Evolutionary conservation across 2,113 vertebrate genomes (phyloP), one percentile per base, ranked within the genome.

Genomic region (Barbus barbus): DNA sequence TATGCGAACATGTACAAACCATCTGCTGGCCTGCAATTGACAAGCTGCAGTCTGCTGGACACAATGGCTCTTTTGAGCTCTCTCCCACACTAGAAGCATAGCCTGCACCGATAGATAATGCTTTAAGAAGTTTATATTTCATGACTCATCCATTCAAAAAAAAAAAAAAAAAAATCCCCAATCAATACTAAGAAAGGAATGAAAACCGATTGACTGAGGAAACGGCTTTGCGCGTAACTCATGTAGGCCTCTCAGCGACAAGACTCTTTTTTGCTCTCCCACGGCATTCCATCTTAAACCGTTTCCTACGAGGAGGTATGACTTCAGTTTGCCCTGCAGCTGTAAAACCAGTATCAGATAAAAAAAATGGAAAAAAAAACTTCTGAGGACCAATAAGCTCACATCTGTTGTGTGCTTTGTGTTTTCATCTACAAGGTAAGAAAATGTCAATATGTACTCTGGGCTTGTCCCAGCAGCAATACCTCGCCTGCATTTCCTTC

Each of bases 71-170:
- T 90, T 91, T 91, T 84, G 91, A 84, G 58, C 9, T 74, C 67
- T 84, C 77, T 51, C 91, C 90, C 87, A 84, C 91, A 91, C 90
- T 89, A 93, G 86, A 92, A 91, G 89, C 87, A 26, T 89, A 31
- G 91, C 91, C 92, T 91, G 90, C 87, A 86, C 86, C 88, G 90
- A 88, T 89, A 91, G 91, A 93, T 91, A 93, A 92, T 91, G 88
- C 85, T 91, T 91, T 91, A 92, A 93, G 91, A 92, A 91, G 92
- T 91, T 93, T 92, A 91, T 89, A 93, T 92, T 92, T 92, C 89
- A 91, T 84, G 83, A 84, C 76, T 79, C 83, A 61, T 72, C 28
- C 75, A 78, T n/a, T n/a, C 46, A 46, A n/a, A n/a, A n/a, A n/a
- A 44, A 71, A 82, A 77, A 69, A 67, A 28, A 71, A 31, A 56